A percentile compares a stretch with the other conserved stretches of the same genome.
Evolutionary conservation across 2,797 vertebrate species (phyloP).

Genomic region (Sebastes kiyomatsui): DNA sequence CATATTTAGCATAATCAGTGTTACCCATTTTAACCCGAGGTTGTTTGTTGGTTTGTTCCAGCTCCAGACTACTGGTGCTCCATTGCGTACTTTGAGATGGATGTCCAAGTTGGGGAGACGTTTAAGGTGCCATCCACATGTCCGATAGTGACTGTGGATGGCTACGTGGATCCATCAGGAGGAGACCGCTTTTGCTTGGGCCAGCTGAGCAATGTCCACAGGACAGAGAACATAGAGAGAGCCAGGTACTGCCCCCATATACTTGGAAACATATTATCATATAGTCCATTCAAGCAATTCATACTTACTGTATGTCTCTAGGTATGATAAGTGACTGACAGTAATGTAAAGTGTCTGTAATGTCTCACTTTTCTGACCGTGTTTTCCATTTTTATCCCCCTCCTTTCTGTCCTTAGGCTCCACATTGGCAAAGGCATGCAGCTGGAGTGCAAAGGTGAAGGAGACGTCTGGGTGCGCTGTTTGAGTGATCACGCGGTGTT

Average conservation of each 20-base stretch:
- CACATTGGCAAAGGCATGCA: slow-evolving; percentile 98
- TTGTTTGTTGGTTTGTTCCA: slow-evolving; percentile 51
- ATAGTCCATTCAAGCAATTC: background rate
- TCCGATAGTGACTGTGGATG: slow-evolving; percentile 95
- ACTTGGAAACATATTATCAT: background rate
- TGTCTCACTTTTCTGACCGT: background rate
- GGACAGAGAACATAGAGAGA: slow-evolving; percentile 97
- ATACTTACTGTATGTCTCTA: background rate
- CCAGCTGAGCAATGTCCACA: slow-evolving; percentile 97
- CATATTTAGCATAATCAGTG: background rate
- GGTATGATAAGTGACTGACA: background rate
- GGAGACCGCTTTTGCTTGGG: slow-evolving; percentile 97
- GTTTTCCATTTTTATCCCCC: background rate
- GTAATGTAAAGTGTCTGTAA: background rate
- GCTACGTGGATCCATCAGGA: slow-evolving; percentile 97
- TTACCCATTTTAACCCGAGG: background rate
- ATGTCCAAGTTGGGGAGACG: slow-evolving; percentile 97
- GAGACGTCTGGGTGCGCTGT: slow-evolving; percentile 96
- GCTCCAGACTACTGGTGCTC: slow-evolving; percentile 99
- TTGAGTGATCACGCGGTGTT: slow-evolving; percentile 97
- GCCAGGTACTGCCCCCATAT: slow-evolving; percentile 84
- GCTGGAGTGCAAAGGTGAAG: slow-evolving; percentile 96
- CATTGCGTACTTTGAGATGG: slow-evolving; percentile 99
- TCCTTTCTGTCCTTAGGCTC: slow-evolving; percentile 79
- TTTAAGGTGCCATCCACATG: slow-evolving; percentile 98